These are phyloP conservation scores for Morpho deidamia DNA, from an alignment of 2,888 invertebrate species.

Conservation along the genomic window DNA sequence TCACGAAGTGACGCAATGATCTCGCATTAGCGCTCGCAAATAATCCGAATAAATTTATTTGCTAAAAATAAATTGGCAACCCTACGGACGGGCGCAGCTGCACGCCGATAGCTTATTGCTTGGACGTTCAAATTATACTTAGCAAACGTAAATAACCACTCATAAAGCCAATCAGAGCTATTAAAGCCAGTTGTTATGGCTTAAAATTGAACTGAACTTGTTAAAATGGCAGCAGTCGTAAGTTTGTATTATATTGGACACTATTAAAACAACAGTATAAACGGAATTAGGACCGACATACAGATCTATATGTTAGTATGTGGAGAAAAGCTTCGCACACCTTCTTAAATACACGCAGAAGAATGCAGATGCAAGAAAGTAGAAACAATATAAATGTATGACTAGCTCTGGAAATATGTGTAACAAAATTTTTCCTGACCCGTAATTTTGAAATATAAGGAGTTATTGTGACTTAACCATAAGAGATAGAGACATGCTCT, in stretches of 20 bases:
- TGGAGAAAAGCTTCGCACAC: no score
- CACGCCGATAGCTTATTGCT: conserved; percentile 66
- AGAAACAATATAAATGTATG: no score
- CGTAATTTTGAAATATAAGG: no score
- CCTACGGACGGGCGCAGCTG: conserved; percentile 65
- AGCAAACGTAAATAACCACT: conserved; percentile 34
- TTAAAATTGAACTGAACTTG: conserved; percentile 27
- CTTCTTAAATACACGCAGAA: no score
- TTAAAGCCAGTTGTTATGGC: conserved; percentile 26
- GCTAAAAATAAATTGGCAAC: conserved; percentile 70
- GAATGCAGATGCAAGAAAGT: no score
- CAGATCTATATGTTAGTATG: no score
- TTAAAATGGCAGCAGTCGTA: conserved; percentile 26
- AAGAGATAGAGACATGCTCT: no score
- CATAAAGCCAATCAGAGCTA: conserved; percentile 20
- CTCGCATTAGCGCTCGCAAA: conserved; percentile 44
- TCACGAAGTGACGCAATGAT: conserved; percentile 54
- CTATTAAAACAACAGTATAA: conserved; percentile 45
- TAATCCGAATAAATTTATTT: conserved; percentile 61
- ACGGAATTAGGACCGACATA: conserved; percentile 17
- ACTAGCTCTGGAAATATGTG: no score
- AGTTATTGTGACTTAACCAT: no score
- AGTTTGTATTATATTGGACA: conserved; percentile 31
- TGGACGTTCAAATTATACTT: conserved; percentile 56
- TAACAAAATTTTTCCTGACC: no score